Evolutionary conservation across 2,888 invertebrate species (phyloP).

Genomic region (Lapara coniferarum): DNA sequence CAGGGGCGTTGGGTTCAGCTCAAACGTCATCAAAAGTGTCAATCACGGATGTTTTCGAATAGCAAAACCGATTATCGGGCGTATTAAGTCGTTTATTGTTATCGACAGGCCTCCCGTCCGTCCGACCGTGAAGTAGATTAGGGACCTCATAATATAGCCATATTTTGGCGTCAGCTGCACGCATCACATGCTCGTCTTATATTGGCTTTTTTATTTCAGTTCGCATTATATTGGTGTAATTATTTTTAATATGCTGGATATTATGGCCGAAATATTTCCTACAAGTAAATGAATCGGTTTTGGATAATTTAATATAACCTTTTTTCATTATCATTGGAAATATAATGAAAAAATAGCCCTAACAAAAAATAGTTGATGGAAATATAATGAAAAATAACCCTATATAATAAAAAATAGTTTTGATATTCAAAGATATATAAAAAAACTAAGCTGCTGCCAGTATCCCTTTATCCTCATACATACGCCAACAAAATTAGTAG

Average conservation of each 20-base stretch:
- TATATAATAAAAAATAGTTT: not conserved
- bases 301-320: no score
- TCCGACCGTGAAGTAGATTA: constrained; percentile 80
- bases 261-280: no score
- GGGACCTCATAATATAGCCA: constrained; percentile 81
- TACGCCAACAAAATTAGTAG: constrained; percentile 49
- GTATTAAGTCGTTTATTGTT: constrained; percentile 83
- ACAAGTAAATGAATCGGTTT: no score
- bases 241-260: not conserved
- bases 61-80: constrained; percentile 82
- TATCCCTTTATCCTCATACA: not conserved
- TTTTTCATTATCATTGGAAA: no score
- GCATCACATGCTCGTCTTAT: constrained; percentile 64
- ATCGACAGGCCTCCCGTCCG: constrained; percentile 75
- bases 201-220: constrained; percentile 48
- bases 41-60: constrained; percentile 81
- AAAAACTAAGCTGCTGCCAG: not conserved
- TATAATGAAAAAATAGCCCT: no score
- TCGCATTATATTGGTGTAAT: constrained; percentile 45
- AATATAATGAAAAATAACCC: no score
- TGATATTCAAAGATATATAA: not conserved
- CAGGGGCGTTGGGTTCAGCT: constrained; percentile 62
- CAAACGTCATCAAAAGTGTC: constrained; percentile 79
- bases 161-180: constrained; percentile 82
- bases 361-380: not conserved